phyloP scores from a whole-genome alignment of 2,797 vertebrate species.

The Catamblyrhynchus diadema region DNA sequence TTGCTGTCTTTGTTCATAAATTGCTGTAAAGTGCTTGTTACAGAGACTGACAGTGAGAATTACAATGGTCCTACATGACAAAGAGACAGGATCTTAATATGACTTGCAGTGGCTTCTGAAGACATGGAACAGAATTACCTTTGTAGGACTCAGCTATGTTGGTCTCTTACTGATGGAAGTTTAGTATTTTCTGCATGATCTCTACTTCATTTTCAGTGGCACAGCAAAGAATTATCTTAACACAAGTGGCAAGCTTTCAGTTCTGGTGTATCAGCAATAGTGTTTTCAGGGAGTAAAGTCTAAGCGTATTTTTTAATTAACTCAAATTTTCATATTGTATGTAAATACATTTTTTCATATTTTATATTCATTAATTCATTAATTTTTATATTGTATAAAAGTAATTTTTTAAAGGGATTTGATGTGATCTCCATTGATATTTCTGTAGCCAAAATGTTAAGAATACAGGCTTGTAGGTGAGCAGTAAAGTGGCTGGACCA shows the following conservation, averaged over 20 bases:
- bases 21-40: background rate
- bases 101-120: background rate
- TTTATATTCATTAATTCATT: background rate
- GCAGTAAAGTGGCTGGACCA: background rate
- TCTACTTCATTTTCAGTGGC: background rate
- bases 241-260: background rate
- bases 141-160: background rate
- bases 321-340: background rate
- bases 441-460: background rate
- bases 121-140: fast-evolving
- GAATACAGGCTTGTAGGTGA: background rate
- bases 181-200: background rate
- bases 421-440: background rate
- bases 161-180: background rate
- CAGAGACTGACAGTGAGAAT: background rate
- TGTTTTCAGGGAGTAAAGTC: background rate
- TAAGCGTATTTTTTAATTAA: background rate
- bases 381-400: background rate
- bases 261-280: background rate
- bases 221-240: background rate
- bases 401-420: background rate
- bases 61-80: background rate
- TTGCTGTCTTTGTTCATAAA: background rate
- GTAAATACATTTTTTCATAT: background rate
- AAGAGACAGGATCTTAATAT: background rate